A percentile compares a stretch with the other conserved stretches of the same genome.
These are phyloP conservation scores for Eudyptes chrysolophus DNA, from an alignment of 2,113 vertebrate genomes.

Conservation along the genomic window DNA sequence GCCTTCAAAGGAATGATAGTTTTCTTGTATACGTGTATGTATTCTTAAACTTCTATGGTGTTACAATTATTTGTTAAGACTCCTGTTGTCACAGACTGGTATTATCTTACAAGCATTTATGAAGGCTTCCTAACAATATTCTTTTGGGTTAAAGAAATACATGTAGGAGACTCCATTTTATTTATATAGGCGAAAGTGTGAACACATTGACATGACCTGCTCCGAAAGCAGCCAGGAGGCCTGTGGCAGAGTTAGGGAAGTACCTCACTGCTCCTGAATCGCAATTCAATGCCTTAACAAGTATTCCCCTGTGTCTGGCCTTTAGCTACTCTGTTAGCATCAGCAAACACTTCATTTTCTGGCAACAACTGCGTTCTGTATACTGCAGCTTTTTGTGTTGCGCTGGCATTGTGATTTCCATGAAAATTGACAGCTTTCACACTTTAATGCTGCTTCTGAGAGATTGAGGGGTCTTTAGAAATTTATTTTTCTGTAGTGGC, in stretches of 20 bases:
- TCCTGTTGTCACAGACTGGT: not conserved
- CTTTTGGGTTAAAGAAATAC: not conserved
- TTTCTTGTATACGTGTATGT: not conserved
- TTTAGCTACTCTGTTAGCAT: constrained; percentile 21
- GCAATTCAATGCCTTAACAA: constrained; percentile 19
- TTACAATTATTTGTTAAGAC: not conserved
- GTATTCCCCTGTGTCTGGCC: not conserved
- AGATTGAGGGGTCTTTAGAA: not conserved
- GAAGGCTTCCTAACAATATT: not conserved
- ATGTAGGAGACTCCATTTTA: not conserved
- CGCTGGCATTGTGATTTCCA: not conserved
- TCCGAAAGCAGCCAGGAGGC: not conserved
- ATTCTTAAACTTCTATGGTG: not conserved
- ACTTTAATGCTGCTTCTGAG: not conserved
- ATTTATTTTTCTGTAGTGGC: not conserved
- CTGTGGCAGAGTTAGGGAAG: not conserved
- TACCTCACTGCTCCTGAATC: not conserved
- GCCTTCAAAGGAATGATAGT: not conserved
- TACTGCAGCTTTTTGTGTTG: constrained; percentile 35
- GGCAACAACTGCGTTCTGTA: not conserved
- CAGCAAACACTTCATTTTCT: constrained; percentile 44
- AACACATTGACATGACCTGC: not conserved
- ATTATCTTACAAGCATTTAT: not conserved
- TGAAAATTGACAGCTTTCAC: constrained; percentile 44
- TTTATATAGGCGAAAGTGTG: not conserved